Conservation (phyloP, 2,797 vertebrate species). For the Epinephelus awoara region DNA sequence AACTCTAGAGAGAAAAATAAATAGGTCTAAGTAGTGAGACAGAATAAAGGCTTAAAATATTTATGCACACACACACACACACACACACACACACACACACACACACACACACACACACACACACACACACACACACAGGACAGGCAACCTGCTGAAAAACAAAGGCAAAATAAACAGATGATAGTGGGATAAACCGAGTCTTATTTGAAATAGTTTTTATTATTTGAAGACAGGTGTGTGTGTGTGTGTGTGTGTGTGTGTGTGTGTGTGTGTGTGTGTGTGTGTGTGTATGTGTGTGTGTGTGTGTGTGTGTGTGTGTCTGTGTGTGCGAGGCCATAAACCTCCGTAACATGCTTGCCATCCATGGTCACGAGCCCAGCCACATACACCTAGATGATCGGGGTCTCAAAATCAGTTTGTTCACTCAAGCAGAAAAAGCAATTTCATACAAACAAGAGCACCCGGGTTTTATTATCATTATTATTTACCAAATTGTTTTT, state of each 20-base stretch:
- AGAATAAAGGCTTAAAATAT: constrained; percentile 45
- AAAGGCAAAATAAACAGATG: constrained; percentile 31
- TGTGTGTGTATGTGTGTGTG: too few relatives aligned
- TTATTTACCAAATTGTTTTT: neutral
- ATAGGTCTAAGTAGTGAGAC: constrained; percentile 52
- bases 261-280: neutral
- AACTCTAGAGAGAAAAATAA: constrained; percentile 61
- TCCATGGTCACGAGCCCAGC: neutral
- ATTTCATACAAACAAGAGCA: constrained; percentile 6
- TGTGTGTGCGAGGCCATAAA: constrained; percentile 4
- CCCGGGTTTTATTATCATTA: neutral
- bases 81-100: constrained; percentile 6
- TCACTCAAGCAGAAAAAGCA: neutral
- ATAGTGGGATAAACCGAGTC: neutral
- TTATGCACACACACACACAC: constrained; percentile 16
- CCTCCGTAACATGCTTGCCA: neutral
- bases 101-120: constrained; percentile 16
- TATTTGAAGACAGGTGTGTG: neutral
- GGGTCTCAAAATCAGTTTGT: neutral
- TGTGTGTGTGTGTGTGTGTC: too few relatives aligned
- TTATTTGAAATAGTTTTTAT: constrained; percentile 16
- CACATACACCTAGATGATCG: neutral
- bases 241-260: neutral
- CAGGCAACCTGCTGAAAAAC: constrained; percentile 11
- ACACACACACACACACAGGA: constrained; percentile 14